Percentiles rank a stretch among this genome's conserved stretches.
Evolutionary conservation across 1,140 invertebrate species (phyloP).

Genomic region (Antheraea mylitta): DNA sequence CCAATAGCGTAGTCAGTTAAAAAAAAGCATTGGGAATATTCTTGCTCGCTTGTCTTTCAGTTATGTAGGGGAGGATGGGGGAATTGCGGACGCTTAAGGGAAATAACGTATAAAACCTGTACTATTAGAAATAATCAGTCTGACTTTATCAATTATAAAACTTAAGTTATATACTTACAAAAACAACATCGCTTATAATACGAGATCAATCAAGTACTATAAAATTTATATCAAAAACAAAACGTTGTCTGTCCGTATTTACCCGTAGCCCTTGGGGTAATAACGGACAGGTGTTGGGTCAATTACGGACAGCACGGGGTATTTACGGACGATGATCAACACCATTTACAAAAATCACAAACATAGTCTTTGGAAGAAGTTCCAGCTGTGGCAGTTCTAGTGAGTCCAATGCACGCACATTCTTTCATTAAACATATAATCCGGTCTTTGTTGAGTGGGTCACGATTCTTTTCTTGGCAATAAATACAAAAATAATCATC

Average conservation of each 20-base stretch:
- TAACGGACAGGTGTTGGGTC: too few relatives aligned
- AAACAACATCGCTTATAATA: slow-evolving; percentile 20
- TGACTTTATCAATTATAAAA: slow-evolving; percentile 22
- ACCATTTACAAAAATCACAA: slow-evolving; percentile 21
- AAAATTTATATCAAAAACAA: slow-evolving; percentile 29
- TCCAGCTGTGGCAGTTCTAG: slow-evolving; percentile 21
- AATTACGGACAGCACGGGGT: too few relatives aligned
- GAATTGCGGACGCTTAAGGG: slow-evolving; percentile 12
- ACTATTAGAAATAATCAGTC: slow-evolving; percentile 19
- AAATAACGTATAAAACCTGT: slow-evolving; percentile 10
- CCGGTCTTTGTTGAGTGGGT: slow-evolving; percentile 10
- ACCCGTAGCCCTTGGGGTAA: too few relatives aligned
- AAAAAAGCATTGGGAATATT: too few relatives aligned
- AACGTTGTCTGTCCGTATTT: slow-evolving; percentile 1
- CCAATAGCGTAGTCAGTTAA: too few relatives aligned
- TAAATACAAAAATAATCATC: too few relatives aligned
- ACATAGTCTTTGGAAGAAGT: slow-evolving; percentile 15
- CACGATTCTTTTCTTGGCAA: slow-evolving; percentile 26
- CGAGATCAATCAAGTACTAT: slow-evolving; percentile 27
- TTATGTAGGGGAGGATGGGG: slow-evolving; percentile 10
- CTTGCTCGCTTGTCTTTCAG: too few relatives aligned
- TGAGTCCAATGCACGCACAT: slow-evolving; percentile 29
- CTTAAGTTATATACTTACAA: slow-evolving; percentile 15
- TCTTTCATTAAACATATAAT: slow-evolving; percentile 33
- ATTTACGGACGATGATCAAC: background rate